Percentiles rank a stretch among this genome's conserved stretches.
Evolutionary conservation across 2,113 vertebrate species (phyloP).

Genomic region (Corythornis vintsioides): DNA sequence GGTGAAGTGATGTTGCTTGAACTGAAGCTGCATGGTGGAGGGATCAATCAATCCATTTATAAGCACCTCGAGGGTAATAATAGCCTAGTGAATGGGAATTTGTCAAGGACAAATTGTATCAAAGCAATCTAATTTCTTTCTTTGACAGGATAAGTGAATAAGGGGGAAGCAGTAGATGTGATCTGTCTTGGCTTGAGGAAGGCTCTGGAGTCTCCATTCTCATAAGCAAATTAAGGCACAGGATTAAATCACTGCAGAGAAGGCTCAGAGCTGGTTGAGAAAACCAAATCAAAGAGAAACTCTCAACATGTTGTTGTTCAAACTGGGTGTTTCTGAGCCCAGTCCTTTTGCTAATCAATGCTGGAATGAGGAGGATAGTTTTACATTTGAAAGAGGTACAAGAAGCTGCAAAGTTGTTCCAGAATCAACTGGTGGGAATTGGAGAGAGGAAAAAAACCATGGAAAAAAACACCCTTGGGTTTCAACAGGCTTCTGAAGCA

Average conservation of each 20-base stretch:
- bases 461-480: background rate
- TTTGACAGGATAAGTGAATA: slow-evolving; percentile 68
- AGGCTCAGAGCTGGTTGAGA: slow-evolving; percentile 31
- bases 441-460: background rate
- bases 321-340: background rate
- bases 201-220: slow-evolving; percentile 36
- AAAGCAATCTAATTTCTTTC: slow-evolving; percentile 64
- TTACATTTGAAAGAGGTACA: background rate
- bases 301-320: background rate
- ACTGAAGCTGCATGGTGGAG: background rate
- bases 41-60: slow-evolving; percentile 64
- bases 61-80: slow-evolving; percentile 64
- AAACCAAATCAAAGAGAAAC: slow-evolving; percentile 39
- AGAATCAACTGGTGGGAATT: background rate
- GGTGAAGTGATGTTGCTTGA: slow-evolving; percentile 44
- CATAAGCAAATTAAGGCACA: slow-evolving; percentile 49
- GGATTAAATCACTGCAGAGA: slow-evolving; percentile 59
- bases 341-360: background rate
- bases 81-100: slow-evolving; percentile 57
- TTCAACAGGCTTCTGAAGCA: background rate
- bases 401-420: background rate
- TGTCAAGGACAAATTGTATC: slow-evolving; percentile 70
- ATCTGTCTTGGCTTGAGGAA: slow-evolving; percentile 58
- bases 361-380: background rate
- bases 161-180: slow-evolving; percentile 42